Percentiles rank a stretch among this genome's conserved stretches.
Conservation (phyloP, 2,113 vertebrate genomes). For the Semicossyphus pulcher region DNA sequence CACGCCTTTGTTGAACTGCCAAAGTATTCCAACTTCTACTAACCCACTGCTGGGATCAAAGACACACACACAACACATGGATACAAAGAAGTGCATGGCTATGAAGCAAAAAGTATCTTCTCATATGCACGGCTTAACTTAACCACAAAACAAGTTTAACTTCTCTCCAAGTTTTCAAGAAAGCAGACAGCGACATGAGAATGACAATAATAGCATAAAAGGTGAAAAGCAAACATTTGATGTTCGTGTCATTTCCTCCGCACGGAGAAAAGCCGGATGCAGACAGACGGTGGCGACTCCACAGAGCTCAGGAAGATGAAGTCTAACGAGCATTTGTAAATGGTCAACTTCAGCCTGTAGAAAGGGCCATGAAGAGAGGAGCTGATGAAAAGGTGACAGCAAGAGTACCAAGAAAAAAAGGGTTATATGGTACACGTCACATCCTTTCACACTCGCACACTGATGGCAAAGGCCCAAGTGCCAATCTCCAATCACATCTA, state of each 20-base stretch:
- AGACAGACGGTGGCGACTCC: not conserved
- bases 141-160: constrained; percentile 25
- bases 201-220: constrained; percentile 31
- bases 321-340: too few relatives aligned
- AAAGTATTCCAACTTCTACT: constrained; percentile 32
- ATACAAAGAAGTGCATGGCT: constrained; percentile 35
- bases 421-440: too few relatives aligned
- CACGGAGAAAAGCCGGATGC: constrained; percentile 2
- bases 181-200: constrained; percentile 1
- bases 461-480: too few relatives aligned
- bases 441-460: too few relatives aligned
- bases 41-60: constrained; percentile 45
- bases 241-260: constrained; percentile 31
- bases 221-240: constrained; percentile 32
- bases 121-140: constrained; percentile 9
- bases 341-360: not conserved
- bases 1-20: constrained; percentile 42
- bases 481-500: too few relatives aligned
- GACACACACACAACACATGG: constrained; percentile 15
- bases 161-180: constrained; percentile 47
- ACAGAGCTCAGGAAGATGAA: not conserved
- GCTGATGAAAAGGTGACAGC: not conserved
- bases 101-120: constrained; percentile 1
- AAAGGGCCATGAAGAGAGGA: not conserved
- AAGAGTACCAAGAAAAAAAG: too few relatives aligned